phyloP scores from a whole-genome alignment of 2,113 vertebrate species.

The Tinamus guttatus region DNA sequence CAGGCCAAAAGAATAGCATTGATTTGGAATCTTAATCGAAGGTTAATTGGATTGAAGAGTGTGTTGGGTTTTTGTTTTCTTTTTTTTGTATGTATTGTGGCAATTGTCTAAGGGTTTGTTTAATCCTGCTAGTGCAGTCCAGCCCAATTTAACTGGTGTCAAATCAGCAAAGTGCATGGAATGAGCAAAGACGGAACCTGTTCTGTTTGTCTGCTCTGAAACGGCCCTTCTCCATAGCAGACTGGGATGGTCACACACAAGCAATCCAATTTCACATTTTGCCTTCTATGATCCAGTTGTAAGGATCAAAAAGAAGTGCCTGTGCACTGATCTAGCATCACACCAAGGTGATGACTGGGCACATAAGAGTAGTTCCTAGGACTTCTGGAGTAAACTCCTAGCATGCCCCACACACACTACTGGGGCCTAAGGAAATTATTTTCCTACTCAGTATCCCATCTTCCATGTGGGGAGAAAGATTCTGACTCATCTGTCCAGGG shows the following conservation, averaged over 20 bases:
- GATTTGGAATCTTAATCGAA: constrained; percentile 83
- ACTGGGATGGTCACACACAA: background rate
- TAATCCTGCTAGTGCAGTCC: constrained; percentile 54
- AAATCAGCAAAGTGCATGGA: constrained; percentile 62
- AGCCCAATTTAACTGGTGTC: constrained; percentile 65
- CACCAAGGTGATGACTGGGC: background rate
- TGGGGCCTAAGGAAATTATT: background rate
- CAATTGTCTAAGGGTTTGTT: constrained; percentile 51
- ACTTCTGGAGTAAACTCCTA: background rate
- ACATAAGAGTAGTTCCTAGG: background rate
- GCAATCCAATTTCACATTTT: background rate
- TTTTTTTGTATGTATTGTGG: constrained; percentile 31
- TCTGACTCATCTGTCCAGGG: background rate
- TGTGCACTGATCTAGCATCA: background rate
- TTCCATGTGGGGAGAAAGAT: background rate
- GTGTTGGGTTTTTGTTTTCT: constrained; percentile 47
- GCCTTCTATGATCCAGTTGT: background rate
- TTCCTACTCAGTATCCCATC: background rate
- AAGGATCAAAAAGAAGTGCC: background rate
- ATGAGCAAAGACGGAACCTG: background rate
- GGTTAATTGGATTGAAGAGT: constrained; percentile 82
- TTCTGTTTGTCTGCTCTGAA: background rate
- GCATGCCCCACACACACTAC: background rate
- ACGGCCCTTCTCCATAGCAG: background rate
- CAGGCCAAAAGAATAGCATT: constrained; percentile 71